Base-by-base conservation (phyloP, 2,797 vertebrate species). In the Manis crassicaudata region DNA sequence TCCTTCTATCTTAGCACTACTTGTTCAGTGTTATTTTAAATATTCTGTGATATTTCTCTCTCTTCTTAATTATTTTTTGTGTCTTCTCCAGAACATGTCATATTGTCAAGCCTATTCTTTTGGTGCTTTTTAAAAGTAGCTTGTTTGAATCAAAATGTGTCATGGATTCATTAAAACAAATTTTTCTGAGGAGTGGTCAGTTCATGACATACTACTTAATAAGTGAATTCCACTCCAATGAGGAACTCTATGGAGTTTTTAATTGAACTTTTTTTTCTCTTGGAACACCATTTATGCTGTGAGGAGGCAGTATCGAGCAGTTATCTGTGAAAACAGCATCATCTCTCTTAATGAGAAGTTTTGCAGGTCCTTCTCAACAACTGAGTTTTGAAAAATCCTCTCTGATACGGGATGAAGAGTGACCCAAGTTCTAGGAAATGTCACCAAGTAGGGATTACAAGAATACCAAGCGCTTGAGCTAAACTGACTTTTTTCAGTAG, bases 281-380 rank as follows among this genome's bases (percentile, higher is more conserved):
- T 65, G 58, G 4, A 83, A 80, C 8, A 56, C 54, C 65, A 4
- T 54, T 68, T 81, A 35, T 77, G n/a, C 27, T 73, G 32, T 52
- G 25, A 89, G 20, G 35, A 81, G 35, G n/a, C 25, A 68, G 3
- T 73, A 25, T 35, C 9, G 54, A 43, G 13, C 27, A 46, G 67
- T 73, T 73, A 37, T 54, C 6, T 52, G 16, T 88, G 80, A 79
- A 90, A 92, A 87, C 52, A 76, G 58, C 43, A 80, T 75, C 40
- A n/a, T 88, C 50, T 81, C 21, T 92, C 82, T 65, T 94, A 77
- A 80, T 79, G 81, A 75, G 73, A 91, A 76, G 23, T 54, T 81
- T 81, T 92, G 14, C 10, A 52, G 27, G 65, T 95, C 67, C 83
- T 92, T 95, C 46, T 83, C 40, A 90, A 63, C 29, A 76, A n/a